Evolutionary conservation across 1,140 invertebrate species (phyloP).

Genomic region (Lerema accius): DNA sequence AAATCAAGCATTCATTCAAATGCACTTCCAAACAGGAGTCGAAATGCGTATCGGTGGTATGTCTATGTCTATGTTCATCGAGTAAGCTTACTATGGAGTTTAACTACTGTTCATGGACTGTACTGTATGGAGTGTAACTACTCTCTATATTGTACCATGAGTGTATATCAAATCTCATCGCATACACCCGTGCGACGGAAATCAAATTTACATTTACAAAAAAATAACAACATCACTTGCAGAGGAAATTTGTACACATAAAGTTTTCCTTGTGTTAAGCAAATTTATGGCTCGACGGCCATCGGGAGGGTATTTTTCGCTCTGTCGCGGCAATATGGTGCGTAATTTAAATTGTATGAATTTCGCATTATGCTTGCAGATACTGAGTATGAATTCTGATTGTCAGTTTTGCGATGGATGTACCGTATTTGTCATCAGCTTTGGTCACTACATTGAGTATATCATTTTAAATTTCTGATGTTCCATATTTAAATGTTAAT

Average conservation of each 20-base stretch:
- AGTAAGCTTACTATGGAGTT: too few relatives aligned
- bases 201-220: conserved; percentile 26
- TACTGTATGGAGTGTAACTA: too few relatives aligned
- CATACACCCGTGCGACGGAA: conserved; percentile 14
- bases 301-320: conserved; percentile 27
- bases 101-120: too few relatives aligned
- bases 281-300: conserved; percentile 22
- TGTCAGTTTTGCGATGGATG: conserved; percentile 1
- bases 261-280: conserved; percentile 31
- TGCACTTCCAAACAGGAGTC: too few relatives aligned
- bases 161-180: too few relatives aligned
- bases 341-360: conserved; percentile 33
- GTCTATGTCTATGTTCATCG: too few relatives aligned
- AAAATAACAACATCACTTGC: conserved; percentile 19
- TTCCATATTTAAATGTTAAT: too few relatives aligned
- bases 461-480: too few relatives aligned
- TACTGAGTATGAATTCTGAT: conserved; percentile 25
- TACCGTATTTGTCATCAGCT: background rate
- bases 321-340: conserved; percentile 26
- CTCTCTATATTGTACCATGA: too few relatives aligned
- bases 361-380: conserved; percentile 26
- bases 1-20: too few relatives aligned
- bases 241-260: conserved; percentile 28
- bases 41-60: too few relatives aligned
- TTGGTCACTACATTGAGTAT: too few relatives aligned